Evolutionary conservation across 1,140 invertebrate genomes (phyloP).

Genomic region (Zaprionus tsacasi): DNA sequence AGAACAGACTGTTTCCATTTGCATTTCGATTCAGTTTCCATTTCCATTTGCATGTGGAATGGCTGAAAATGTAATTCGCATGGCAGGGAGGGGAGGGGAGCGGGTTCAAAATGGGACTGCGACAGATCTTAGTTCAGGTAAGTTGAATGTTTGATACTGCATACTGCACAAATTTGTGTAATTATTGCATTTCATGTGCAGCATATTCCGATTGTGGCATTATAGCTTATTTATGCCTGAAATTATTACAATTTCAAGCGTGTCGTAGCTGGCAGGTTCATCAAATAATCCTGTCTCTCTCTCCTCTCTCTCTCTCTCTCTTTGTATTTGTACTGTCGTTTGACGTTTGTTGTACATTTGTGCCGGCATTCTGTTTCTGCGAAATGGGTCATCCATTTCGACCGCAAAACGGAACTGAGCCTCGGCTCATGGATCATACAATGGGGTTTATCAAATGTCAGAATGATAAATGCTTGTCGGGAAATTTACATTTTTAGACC

Average conservation of each 20-base stretch:
- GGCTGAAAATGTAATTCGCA: too few species aligned
- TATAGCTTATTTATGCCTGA: background rate
- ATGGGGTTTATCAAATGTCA: conserved; percentile 36
- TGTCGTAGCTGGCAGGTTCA: background rate
- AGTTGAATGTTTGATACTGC: background rate
- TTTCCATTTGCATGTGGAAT: conserved; percentile 7
- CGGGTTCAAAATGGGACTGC: too few species aligned
- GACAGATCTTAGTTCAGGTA: too few species aligned
- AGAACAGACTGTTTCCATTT: conserved; percentile 24
- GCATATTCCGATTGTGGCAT: conserved; percentile 2
- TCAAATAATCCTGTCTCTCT: background rate
- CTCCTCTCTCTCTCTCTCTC: too few species aligned
- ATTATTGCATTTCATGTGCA: background rate
- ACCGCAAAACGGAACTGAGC: conserved; percentile 24
- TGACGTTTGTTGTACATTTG: background rate
- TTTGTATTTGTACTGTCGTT: background rate
- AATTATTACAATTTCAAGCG: background rate
- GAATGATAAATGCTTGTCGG: conserved; percentile 49
- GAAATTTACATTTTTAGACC: conserved; percentile 26
- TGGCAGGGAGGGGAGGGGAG: too few species aligned
- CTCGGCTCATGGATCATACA: background rate
- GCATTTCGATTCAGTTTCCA: conserved; percentile 4
- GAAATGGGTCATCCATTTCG: conserved; percentile 5
- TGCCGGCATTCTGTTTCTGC: background rate
- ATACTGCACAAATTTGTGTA: background rate